These are phyloP conservation scores for Glyphotaelius pellucidus DNA, from an alignment of 2,888 invertebrate genomes.

Conservation along the genomic window DNA sequence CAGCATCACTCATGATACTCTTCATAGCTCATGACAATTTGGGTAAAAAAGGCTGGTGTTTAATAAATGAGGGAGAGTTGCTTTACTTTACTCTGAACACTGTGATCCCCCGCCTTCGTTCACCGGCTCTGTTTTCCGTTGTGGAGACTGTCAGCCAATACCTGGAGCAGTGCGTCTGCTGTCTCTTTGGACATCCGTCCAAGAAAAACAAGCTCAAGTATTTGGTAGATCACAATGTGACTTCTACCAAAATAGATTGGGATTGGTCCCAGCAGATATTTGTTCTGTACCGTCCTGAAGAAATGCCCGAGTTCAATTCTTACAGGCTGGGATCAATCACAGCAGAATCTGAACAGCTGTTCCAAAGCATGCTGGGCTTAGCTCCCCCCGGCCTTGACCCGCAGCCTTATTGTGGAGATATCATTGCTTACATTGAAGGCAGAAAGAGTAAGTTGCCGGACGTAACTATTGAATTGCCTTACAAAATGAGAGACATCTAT, in stretches of 20 bases:
- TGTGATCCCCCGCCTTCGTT: constrained; percentile 82
- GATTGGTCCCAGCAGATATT: constrained; percentile 85
- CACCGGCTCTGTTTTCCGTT: constrained; percentile 80
- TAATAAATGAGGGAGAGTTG: constrained; percentile 85
- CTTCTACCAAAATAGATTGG: constrained; percentile 84
- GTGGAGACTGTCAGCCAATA: constrained; percentile 85
- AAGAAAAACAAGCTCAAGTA: constrained; percentile 80
- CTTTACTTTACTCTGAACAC: constrained; percentile 87
- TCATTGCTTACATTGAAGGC: constrained; percentile 84
- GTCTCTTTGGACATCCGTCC: constrained; percentile 90
- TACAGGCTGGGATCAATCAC: constrained; percentile 85
- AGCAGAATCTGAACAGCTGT: constrained; percentile 86
- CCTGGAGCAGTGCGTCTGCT: constrained; percentile 90
- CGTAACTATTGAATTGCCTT: constrained; percentile 77
- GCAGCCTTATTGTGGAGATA: constrained; percentile 78
- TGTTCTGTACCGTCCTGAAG: constrained; percentile 88
- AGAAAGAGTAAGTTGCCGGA: constrained; percentile 76
- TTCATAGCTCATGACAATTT: constrained; percentile 91
- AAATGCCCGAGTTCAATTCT: constrained; percentile 89
- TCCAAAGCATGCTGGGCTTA: constrained; percentile 83
- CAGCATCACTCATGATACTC: constrained; percentile 85
- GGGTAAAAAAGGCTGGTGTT: constrained; percentile 87
- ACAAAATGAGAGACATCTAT: constrained; percentile 85
- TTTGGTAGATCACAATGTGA: constrained; percentile 87
- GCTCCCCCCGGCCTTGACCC: constrained; percentile 85